A percentile compares a stretch with the other conserved stretches of the same genome.
Evolutionary conservation across 2,888 invertebrate species (phyloP).

Genomic region (Nebria salina): DNA sequence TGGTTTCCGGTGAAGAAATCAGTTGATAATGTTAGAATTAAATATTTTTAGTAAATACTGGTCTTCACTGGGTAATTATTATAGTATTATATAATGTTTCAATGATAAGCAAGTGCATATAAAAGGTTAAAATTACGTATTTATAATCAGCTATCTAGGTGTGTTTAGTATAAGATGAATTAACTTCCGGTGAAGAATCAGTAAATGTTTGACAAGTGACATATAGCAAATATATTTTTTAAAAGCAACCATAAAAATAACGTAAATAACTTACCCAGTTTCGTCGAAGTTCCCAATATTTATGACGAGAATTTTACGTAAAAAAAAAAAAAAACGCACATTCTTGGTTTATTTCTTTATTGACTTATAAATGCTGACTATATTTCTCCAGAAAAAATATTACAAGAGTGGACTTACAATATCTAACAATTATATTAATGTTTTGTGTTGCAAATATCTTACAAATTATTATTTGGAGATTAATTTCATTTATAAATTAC

Average conservation of each 20-base stretch:
- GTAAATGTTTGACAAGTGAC: no score
- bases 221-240: not conserved
- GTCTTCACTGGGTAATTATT: no score
- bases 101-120: no score
- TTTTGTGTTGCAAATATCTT: not conserved
- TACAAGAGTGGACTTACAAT: not conserved
- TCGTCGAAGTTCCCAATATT: not conserved
- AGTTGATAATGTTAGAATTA: no score
- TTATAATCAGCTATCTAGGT: no score
- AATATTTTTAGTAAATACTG: no score
- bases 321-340: not conserved
- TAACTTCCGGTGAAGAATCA: no score
- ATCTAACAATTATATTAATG: not conserved
- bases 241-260: not conserved
- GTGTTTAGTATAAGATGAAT: no score
- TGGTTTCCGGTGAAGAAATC: no score
- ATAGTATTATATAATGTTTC: no score
- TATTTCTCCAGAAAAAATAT: not conserved
- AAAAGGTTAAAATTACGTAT: no score
- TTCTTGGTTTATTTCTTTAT: not conserved
- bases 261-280: not conserved
- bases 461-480: not conserved
- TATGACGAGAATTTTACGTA: not conserved
- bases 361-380: conserved; percentile 1
- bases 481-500: not conserved